Evolutionary conservation across 2,888 invertebrate genomes (phyloP).

Genomic region (Platycheirus albimanus): DNA sequence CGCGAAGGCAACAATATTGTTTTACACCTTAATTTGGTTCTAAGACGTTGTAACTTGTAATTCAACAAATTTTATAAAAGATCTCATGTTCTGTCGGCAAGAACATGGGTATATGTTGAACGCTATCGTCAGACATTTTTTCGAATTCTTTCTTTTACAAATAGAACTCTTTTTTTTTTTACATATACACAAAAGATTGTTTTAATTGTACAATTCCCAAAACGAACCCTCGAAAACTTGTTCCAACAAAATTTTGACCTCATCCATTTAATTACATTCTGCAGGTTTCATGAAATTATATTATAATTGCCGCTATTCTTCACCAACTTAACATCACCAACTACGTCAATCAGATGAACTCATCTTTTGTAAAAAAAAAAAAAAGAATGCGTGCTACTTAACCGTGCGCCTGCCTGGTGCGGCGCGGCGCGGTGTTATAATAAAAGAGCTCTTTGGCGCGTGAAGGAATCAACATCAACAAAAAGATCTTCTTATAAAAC

Average conservation of each 20-base stretch:
- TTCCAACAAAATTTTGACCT: constrained; percentile 10
- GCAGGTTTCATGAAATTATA: constrained; percentile 28
- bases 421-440: constrained; percentile 44
- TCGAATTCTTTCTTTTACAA: no score
- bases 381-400: constrained; percentile 52
- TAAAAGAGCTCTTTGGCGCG: constrained; percentile 55
- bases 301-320: constrained; percentile 38
- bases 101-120: no score
- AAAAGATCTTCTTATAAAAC: constrained; percentile 35
- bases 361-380: constrained; percentile 29
- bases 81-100: no score
- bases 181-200: no score
- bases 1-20: no score
- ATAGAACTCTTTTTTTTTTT: no score
- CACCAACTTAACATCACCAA: constrained; percentile 18
- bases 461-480: constrained; percentile 48
- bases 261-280: constrained; percentile 25
- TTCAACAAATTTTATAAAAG: no score
- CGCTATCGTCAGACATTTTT: no score
- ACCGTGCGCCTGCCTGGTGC: constrained; percentile 48
- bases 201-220: not conserved
- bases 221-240: not conserved
- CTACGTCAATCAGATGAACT: constrained; percentile 51
- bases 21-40: no score
- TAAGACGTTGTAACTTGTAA: no score